phyloP scores from a whole-genome alignment of 2,888 invertebrate genomes.

The Cryptocephalus moraei region DNA sequence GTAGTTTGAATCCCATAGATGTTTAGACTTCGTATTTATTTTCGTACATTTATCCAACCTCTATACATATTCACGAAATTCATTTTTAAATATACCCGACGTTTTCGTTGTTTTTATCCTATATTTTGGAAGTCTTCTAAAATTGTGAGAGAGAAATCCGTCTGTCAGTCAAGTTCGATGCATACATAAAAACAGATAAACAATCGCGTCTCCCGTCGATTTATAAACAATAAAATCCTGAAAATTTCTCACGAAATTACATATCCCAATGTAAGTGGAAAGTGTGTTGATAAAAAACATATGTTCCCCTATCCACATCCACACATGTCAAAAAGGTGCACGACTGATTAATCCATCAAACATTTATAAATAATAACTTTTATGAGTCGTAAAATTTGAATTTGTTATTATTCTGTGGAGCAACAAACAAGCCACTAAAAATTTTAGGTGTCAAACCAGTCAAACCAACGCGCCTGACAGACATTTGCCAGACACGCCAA shows the following conservation, averaged over 20 bases:
- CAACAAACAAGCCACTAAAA: constrained; percentile 18
- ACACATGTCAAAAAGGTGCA: constrained; percentile 17
- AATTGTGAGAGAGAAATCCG: no score
- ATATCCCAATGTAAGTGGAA: constrained; percentile 3
- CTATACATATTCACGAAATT: no score
- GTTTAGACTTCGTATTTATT: no score
- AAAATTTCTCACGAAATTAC: constrained; percentile 8
- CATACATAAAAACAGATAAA: no score
- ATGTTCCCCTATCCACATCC: constrained; percentile 11
- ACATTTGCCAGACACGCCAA: constrained; percentile 9
- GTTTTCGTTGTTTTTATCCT: no score
- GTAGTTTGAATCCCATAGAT: no score
- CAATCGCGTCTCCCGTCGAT: no score
- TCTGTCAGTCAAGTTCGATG: no score
- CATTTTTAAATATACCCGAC: no score
- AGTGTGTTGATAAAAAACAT: constrained; percentile 9
- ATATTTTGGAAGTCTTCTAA: no score
- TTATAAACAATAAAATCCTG: constrained; percentile 6
- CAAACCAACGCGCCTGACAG: constrained; percentile 17
- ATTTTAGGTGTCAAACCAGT: constrained; percentile 21
- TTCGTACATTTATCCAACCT: no score
- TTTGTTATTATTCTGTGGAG: constrained; percentile 17
- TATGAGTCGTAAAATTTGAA: constrained; percentile 21
- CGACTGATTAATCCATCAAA: constrained; percentile 18
- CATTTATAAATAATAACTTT: constrained; percentile 22